Conservation (phyloP, 2,888 invertebrate genomes). For the Agriopis marginaria region DNA sequence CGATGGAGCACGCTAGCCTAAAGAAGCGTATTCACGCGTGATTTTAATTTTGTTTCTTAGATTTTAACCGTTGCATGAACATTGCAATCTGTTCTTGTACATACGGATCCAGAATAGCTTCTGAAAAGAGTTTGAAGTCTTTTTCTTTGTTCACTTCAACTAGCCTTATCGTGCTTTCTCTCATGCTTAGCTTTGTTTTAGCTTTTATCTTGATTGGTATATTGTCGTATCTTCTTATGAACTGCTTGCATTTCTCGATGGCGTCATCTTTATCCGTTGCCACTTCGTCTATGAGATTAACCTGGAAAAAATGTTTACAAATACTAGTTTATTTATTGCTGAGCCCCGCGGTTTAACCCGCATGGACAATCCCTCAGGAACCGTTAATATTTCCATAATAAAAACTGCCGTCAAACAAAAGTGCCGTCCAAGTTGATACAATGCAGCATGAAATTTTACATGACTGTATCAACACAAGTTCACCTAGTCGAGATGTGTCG, state of each 20-base stretch:
- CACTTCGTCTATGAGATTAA: conserved; percentile 90
- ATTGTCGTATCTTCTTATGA: conserved; percentile 85
- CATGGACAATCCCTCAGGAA: no score
- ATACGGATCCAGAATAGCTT: conserved; percentile 83
- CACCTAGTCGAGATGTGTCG: no score
- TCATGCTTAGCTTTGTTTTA: conserved; percentile 79
- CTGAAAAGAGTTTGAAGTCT: conserved; percentile 87
- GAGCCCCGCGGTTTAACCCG: no score
- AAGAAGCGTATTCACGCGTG: no score
- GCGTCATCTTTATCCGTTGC: conserved; percentile 61
- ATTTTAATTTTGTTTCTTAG: background rate
- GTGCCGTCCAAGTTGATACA: no score
- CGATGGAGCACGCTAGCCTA: no score
- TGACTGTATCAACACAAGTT: no score
- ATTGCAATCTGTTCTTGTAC: conserved; percentile 89
- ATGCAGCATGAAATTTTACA: no score
- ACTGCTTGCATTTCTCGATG: conserved; percentile 29
- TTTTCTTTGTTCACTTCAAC: conserved; percentile 84
- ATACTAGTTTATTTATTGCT: no score
- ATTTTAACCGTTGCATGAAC: conserved; percentile 74
- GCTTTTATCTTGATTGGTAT: conserved; percentile 85
- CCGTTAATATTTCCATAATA: no score
- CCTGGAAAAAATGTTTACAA: conserved; percentile 34
- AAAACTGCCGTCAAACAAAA: no score
- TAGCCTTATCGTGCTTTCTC: conserved; percentile 73